These are phyloP conservation scores for Scopus umbretta DNA, from an alignment of 2,113 vertebrate genomes.

Conservation along the genomic window DNA sequence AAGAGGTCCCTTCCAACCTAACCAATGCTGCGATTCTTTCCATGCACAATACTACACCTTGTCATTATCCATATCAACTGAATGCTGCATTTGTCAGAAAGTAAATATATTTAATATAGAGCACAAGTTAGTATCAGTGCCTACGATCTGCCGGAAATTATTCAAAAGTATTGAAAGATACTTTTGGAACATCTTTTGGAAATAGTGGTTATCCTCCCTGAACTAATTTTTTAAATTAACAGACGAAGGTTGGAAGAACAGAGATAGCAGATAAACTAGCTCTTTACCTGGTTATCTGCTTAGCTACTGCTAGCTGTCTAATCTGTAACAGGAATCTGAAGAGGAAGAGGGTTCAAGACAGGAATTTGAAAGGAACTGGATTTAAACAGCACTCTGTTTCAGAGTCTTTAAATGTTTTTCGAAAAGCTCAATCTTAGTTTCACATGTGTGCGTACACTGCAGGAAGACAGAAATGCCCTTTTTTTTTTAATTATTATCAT, in stretches of 20 bases:
- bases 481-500: background rate
- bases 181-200: background rate
- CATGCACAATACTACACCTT: background rate
- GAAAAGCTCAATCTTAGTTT: background rate
- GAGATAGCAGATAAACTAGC: background rate
- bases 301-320: background rate
- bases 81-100: background rate
- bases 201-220: background rate
- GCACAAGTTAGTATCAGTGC: background rate
- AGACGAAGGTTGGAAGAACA: background rate
- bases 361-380: background rate
- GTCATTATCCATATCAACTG: background rate
- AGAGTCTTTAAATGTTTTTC: background rate
- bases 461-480: background rate
- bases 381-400: background rate
- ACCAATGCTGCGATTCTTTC: too few species aligned
- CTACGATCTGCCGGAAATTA: background rate
- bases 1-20: background rate
- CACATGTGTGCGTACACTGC: fast-evolving
- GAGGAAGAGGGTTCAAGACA: background rate
- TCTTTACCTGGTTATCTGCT: background rate
- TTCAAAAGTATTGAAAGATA: background rate
- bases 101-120: background rate
- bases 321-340: background rate
- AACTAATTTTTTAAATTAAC: background rate